Conservation (phyloP, 2,888 invertebrate genomes). For the Ophion obscuratus region DNA sequence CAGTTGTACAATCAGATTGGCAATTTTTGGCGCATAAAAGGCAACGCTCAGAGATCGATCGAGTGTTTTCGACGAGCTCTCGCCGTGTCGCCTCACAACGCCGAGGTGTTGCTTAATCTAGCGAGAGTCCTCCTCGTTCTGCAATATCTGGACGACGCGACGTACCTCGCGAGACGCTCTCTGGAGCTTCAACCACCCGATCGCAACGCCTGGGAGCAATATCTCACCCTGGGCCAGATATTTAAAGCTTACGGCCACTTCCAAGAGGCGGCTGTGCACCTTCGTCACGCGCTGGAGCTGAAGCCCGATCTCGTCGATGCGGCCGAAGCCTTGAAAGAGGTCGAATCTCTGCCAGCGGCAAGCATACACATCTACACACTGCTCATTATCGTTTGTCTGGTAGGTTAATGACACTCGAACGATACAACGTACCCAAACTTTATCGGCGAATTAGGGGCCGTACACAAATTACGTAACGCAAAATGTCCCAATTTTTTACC, state of each 20-base stretch:
- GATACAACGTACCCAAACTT: too few relatives aligned
- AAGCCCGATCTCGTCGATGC: constrained; percentile 95
- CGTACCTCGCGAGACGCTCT: constrained; percentile 93
- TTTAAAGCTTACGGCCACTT: constrained; percentile 96
- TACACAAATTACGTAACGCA: too few relatives aligned
- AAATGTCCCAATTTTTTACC: too few relatives aligned
- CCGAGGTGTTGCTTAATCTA: constrained; percentile 93
- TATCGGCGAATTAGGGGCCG: too few relatives aligned
- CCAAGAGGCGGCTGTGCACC: constrained; percentile 93
- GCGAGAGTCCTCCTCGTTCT: constrained; percentile 93
- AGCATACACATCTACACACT: constrained; percentile 94
- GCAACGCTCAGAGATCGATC: constrained; percentile 93
- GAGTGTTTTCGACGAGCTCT: constrained; percentile 95
- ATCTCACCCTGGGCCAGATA: constrained; percentile 96
- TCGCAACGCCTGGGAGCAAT: constrained; percentile 95
- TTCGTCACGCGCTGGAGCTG: constrained; percentile 92
- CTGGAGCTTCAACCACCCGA: constrained; percentile 93
- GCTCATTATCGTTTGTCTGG: constrained; percentile 94
- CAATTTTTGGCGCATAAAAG: constrained; percentile 96
- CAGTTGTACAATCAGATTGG: constrained; percentile 96
- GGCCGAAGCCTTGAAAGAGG: constrained; percentile 91
- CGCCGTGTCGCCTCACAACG: constrained; percentile 93
- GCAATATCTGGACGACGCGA: constrained; percentile 95
- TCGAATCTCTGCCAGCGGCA: constrained; percentile 92
- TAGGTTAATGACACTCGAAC: constrained; percentile 82